Conservation (phyloP, 1,140 invertebrate genomes). For the Anastrepha ludens region DNA sequence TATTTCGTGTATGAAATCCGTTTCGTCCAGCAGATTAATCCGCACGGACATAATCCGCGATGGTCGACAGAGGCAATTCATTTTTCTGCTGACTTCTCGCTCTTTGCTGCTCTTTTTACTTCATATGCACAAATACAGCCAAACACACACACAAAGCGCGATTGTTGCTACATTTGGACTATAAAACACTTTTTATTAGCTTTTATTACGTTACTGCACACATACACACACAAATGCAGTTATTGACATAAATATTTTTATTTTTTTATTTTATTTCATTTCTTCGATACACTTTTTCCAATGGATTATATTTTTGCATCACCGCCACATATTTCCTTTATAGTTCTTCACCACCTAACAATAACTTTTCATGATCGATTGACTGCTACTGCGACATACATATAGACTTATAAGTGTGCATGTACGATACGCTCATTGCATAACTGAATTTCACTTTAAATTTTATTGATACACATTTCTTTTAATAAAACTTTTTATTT, state of each 20-base stretch:
- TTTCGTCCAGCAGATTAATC: constrained; percentile 81
- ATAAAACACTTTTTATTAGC: neutral
- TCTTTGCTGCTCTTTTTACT: constrained; percentile 45
- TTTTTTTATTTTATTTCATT: too few relatives aligned
- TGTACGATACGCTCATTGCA: neutral
- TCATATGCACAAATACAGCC: neutral
- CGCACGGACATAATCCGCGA: constrained; percentile 74
- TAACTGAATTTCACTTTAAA: too few relatives aligned
- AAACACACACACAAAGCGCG: neutral
- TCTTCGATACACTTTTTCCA: neutral
- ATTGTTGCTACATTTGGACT: neutral
- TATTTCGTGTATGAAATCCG: constrained; percentile 80
- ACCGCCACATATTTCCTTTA: neutral
- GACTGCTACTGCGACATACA: neutral
- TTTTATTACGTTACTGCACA: neutral
- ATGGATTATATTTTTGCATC: neutral
- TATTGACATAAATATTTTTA: neutral
- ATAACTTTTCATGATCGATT: neutral
- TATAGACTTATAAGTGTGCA: neutral
- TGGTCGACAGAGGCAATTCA: constrained; percentile 73
- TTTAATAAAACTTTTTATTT: neutral
- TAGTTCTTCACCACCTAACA: neutral
- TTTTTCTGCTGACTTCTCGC: constrained; percentile 60
- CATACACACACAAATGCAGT: neutral
- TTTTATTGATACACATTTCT: neutral